Conservation (phyloP, 2,888 invertebrate genomes). For the Ethmia dodecea region DNA sequence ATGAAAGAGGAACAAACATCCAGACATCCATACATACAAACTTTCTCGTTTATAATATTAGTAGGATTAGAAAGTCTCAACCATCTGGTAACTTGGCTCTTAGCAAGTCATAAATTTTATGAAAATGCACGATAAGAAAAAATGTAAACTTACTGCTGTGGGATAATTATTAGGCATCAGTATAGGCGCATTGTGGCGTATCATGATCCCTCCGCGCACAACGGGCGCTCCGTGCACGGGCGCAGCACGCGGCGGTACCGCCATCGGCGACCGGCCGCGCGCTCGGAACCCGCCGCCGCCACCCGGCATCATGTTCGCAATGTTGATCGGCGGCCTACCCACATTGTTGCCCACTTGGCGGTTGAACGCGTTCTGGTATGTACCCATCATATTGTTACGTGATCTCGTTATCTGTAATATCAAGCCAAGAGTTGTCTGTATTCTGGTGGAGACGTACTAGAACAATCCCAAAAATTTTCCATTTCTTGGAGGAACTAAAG, state of each 20-base stretch:
- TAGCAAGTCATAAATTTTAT: too few species aligned
- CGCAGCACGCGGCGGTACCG: conserved; percentile 26
- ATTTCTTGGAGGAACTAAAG: too few species aligned
- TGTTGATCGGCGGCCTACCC: conserved; percentile 31
- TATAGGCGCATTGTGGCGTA: conserved; percentile 75
- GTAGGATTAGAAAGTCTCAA: too few species aligned
- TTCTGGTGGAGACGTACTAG: too few species aligned
- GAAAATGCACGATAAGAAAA: too few species aligned
- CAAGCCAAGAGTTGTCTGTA: too few species aligned
- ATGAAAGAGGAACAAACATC: too few species aligned
- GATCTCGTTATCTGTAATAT: conserved; percentile 41
- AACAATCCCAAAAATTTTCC: too few species aligned
- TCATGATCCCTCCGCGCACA: conserved; percentile 72
- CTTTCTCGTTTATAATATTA: too few species aligned
- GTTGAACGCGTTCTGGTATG: conserved; percentile 48
- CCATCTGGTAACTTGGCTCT: too few species aligned
- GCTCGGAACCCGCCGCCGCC: conserved; percentile 24
- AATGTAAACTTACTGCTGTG: conserved; percentile 71
- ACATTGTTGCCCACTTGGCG: conserved; percentile 54
- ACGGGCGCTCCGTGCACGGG: conserved; percentile 43
- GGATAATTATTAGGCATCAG: conserved; percentile 78
- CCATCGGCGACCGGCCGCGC: conserved; percentile 43
- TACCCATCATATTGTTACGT: conserved; percentile 47
- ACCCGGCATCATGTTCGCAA: conserved; percentile 27
- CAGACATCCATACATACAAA: too few species aligned